Evolutionary conservation across 2,888 invertebrate species (phyloP).

Genomic region (Flexamia atlantica): DNA sequence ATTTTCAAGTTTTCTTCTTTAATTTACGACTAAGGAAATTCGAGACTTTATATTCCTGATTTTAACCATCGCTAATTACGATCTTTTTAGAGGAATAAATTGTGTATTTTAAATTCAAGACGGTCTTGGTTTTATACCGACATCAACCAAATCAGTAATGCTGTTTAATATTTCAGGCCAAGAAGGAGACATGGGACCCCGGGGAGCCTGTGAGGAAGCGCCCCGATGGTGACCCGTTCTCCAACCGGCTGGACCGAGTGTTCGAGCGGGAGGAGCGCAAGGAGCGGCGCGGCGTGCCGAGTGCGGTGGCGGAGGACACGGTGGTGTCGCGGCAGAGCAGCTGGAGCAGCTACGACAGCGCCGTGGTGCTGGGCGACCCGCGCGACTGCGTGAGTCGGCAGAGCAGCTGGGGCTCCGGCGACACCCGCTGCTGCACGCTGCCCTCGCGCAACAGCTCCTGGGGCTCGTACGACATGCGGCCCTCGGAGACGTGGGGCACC

Average conservation of each 20-base stretch:
- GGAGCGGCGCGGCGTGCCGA: slow-evolving; percentile 59
- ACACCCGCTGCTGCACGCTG: slow-evolving; percentile 77
- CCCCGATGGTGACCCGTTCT: slow-evolving; percentile 81
- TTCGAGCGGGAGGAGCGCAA: slow-evolving; percentile 82
- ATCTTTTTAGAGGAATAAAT: too few relatives aligned
- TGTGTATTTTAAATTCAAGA: too few relatives aligned
- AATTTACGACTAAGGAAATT: too few relatives aligned
- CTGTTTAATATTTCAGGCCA: slow-evolving; percentile 72
- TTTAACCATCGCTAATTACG: too few relatives aligned
- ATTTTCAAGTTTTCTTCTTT: too few relatives aligned
- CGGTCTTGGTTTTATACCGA: too few relatives aligned
- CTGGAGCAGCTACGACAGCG: slow-evolving; percentile 88
- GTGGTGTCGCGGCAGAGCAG: slow-evolving; percentile 82
- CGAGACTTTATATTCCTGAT: too few relatives aligned
- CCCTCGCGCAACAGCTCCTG: slow-evolving; percentile 85
- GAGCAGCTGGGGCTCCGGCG: slow-evolving; percentile 90
- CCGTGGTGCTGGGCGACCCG: slow-evolving; percentile 78
- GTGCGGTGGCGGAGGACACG: slow-evolving; percentile 61
- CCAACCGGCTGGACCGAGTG: slow-evolving; percentile 83
- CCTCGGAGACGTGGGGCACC: slow-evolving; percentile 80
- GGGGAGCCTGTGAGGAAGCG: slow-evolving; percentile 71
- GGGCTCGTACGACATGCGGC: slow-evolving; percentile 83
- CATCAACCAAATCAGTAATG: too few relatives aligned
- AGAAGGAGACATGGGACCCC: slow-evolving; percentile 81
- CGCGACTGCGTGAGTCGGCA: slow-evolving; percentile 80